Percentiles rank a stretch among this genome's conserved stretches.
phyloP scores from a whole-genome alignment of 2,113 vertebrate genomes.

The Vicugna pacos region DNA sequence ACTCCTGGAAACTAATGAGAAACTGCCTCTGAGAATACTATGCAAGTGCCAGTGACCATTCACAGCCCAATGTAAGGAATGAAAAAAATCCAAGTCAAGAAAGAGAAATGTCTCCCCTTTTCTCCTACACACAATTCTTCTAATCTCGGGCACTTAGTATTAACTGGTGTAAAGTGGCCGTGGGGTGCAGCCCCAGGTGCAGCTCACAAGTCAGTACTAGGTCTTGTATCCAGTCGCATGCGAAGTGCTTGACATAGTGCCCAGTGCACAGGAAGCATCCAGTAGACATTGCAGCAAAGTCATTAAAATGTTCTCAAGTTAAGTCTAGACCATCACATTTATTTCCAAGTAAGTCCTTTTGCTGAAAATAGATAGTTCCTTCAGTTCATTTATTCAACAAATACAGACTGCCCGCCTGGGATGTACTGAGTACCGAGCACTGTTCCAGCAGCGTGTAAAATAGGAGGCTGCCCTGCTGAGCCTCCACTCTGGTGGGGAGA shows the following conservation, averaged over 20 bases:
- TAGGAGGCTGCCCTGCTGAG: neutral
- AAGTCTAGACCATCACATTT: neutral
- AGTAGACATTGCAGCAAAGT: neutral
- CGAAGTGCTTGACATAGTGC: neutral
- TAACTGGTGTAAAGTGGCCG: neutral
- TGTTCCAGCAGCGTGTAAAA: neutral
- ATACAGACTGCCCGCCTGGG: neutral
- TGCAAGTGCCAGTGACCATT: neutral
- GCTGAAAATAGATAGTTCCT: neutral
- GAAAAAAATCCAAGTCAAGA: neutral
- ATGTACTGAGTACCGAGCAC: neutral
- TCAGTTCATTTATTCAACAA: neutral
- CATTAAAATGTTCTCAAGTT: neutral
- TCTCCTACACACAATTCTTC: neutral
- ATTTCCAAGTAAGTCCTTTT: neutral
- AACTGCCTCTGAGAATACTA: neutral
- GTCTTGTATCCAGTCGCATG: neutral
- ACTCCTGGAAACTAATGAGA: neutral
- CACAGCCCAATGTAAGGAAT: neutral
- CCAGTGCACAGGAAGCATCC: neutral
- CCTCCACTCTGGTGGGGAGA: neutral
- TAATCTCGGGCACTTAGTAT: neutral
- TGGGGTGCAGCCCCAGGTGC: neutral
- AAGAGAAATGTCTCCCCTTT: neutral
- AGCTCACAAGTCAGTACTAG: neutral